Conservation (phyloP, 2,888 invertebrate species). For the Ormyrus nitidulus region DNA sequence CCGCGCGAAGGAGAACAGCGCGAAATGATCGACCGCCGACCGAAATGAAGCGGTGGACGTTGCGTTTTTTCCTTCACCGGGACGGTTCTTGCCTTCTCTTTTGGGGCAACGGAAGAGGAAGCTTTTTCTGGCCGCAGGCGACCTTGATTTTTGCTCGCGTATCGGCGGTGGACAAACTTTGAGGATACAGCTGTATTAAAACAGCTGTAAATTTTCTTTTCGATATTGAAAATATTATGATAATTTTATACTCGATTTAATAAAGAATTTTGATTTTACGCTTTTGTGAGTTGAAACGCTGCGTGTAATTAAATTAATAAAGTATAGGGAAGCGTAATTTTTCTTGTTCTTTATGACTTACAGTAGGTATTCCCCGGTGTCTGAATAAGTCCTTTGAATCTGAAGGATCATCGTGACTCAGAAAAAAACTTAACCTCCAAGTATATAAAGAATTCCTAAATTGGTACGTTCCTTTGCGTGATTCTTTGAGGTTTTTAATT, state of each 20-base stretch:
- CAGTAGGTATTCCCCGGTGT: not conserved
- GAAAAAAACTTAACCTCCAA: slow-evolving; percentile 11
- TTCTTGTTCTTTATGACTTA: not conserved
- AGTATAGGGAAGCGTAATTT: no score
- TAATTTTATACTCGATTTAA: no score
- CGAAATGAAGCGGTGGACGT: not conserved
- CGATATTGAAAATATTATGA: no score
- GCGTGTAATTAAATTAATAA: no score
- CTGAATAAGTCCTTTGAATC: not conserved
- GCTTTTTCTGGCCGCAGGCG: not conserved
- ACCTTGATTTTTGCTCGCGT: not conserved
- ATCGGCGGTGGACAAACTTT: no score
- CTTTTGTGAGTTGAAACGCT: no score
- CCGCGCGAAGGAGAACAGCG: not conserved
- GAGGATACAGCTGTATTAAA: no score
- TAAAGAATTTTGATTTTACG: no score
- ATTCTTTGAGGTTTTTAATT: no score
- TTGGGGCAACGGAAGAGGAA: not conserved
- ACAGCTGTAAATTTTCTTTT: no score
- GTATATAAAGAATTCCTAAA: no score
- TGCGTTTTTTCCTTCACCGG: not conserved
- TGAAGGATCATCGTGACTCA: not conserved
- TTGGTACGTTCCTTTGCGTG: no score
- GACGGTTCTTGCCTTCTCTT: not conserved
- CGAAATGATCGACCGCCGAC: not conserved